Conservation (phyloP, 37 sponge, comb jelly and placozoan genomes). For the Cladorhizidae sp. region DNA sequence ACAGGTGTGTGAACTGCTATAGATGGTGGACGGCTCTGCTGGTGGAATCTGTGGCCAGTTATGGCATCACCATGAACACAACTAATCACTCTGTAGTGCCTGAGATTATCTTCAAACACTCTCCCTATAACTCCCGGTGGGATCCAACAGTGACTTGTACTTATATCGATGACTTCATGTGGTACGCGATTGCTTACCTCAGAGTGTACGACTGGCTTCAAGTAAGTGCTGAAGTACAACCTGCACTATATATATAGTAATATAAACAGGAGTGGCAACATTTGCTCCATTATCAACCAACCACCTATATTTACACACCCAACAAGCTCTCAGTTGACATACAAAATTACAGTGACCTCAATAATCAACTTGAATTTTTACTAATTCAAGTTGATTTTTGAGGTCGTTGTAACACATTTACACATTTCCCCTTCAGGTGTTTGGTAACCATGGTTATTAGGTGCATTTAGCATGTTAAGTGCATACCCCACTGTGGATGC, state of each 20-base stretch:
- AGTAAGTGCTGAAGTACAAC: conserved; percentile 6
- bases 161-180: conserved; percentile 53
- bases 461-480: too few species aligned
- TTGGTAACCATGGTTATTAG: too few species aligned
- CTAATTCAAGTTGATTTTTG: too few species aligned
- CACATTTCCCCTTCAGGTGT: too few species aligned
- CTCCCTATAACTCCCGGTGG: conserved; percentile 58
- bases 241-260: neutral
- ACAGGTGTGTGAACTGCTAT: conserved; percentile 37
- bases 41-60: conserved; percentile 39
- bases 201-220: conserved; percentile 57
- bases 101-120: conserved; percentile 31
- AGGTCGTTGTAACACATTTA: too few species aligned
- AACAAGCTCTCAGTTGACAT: too few species aligned
- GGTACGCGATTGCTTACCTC: conserved; percentile 64
- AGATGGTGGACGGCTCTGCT: conserved; percentile 55
- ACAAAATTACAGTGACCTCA: too few species aligned
- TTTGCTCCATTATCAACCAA: too few species aligned
- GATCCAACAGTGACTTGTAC: conserved; percentile 18
- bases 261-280: too few species aligned
- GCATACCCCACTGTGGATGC: too few species aligned
- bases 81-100: neutral
- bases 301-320: too few species aligned
- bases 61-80: conserved; percentile 36
- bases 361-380: too few species aligned